Evolutionary conservation across 2,113 vertebrate genomes (phyloP), one percentile per base, ranked within the genome.

Genomic region (Etheostoma spectabile): DNA sequence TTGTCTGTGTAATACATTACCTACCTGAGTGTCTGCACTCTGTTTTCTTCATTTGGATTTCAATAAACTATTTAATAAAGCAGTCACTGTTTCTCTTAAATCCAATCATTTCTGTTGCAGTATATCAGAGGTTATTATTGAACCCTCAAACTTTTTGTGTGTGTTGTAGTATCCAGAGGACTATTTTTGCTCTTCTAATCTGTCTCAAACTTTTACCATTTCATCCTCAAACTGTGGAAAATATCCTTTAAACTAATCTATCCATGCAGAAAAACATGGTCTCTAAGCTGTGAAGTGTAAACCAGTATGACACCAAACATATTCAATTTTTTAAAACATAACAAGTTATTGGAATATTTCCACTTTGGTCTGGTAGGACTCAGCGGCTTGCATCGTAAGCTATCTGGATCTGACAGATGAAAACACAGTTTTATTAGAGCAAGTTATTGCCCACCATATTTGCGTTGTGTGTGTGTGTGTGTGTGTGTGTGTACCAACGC

Each of bases 391-490:
- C 48, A 65, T 13, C 38, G 27, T 69, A 85, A 83, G 60, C 73
- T 27, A 66, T 86, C 24, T 53, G 53, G 60, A 77, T 77, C 48
- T 8, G 61, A 89, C 57, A 70, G 65, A 65, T 77, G 45, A 69
- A 84, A 86, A 82, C 78, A 74, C 53, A 56, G 38, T 70, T 83
- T 45, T 70, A 79, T 87, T 70, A 68, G 19, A 80, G 51, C 18
- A 15, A 69, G 61, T 73, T 3, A 75, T 80, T 83, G 81, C 1
- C 0, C 57, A n/a, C 33, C 0, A 24, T 61, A 56, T 42, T 21
- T 0, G 3, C 53, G 22, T 51, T 30, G 24, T 57, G 38, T 42
- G 49, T 76, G 63, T 38, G 51, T 55, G 57, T 53, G 52, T 66
- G 33, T 33, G 16, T 24, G 42, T 64, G 63, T 65, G 42, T 45